phyloP scores from a whole-genome alignment of 2,113 vertebrate species.

The Cathartes aura region DNA sequence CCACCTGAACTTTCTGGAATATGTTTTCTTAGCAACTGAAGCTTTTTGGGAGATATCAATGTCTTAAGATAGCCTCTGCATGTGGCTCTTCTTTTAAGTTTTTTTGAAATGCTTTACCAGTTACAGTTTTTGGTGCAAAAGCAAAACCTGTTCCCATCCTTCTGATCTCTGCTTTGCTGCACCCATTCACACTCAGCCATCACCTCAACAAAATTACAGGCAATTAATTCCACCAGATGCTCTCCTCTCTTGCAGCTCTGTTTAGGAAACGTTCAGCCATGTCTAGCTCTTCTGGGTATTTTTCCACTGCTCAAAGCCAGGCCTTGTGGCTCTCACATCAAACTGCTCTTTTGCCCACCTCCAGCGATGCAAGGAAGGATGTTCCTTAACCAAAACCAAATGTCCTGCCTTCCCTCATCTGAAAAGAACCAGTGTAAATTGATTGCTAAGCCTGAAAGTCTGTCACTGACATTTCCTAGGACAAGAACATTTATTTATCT shows the following conservation, averaged over 20 bases:
- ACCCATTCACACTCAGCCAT: not conserved
- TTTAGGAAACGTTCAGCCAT: not conserved
- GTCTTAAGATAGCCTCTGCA: not conserved
- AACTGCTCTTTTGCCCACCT: not conserved
- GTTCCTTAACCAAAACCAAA: not conserved
- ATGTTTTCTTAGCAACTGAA: not conserved
- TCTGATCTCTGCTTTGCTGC: not conserved
- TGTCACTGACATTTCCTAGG: not conserved
- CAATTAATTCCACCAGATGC: not conserved
- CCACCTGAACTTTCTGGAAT: not conserved
- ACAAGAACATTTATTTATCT: not conserved
- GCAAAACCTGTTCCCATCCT: not conserved
- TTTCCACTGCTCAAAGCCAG: not conserved
- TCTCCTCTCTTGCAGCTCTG: not conserved
- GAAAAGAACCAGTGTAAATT: not conserved
- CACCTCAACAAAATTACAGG: not conserved
- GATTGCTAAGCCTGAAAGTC: not conserved
- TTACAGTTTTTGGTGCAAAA: not conserved
- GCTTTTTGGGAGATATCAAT: not conserved
- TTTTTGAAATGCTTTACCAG: not conserved
- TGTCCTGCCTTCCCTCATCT: not conserved
- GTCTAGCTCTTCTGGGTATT: not conserved
- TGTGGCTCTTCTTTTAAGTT: not conserved
- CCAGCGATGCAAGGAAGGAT: not conserved
- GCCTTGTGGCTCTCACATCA: not conserved